phyloP scores from a whole-genome alignment of 1,140 invertebrate species.

The Drosophila lowei region DNA sequence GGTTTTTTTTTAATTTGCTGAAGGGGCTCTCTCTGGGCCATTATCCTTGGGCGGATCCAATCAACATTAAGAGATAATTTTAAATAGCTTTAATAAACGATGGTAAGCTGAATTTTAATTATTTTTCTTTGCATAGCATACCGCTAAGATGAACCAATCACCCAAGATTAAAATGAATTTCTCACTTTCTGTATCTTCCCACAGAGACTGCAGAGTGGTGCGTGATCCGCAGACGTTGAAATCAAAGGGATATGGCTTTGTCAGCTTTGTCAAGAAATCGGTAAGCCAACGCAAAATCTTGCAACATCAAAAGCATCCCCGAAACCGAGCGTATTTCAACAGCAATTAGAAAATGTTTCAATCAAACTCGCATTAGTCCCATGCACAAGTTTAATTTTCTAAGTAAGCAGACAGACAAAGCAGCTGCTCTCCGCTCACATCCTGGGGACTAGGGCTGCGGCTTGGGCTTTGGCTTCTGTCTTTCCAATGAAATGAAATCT shows the following conservation, averaged over 20 bases:
- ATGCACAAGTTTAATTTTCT: slow-evolving; percentile 54
- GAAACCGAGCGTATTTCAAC: slow-evolving; percentile 4
- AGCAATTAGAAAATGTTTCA: slow-evolving; percentile 57
- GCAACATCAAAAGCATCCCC: slow-evolving; percentile 40
- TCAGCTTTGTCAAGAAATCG: slow-evolving; percentile 99
- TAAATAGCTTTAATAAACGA: slow-evolving; percentile 46
- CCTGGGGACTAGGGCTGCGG: not conserved
- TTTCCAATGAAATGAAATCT: slow-evolving; percentile 39
- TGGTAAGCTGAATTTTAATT: slow-evolving; percentile 28
- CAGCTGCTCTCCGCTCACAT: slow-evolving; percentile 30
- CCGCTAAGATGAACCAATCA: slow-evolving; percentile 4
- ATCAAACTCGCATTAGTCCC: slow-evolving; percentile 46
- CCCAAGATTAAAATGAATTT: slow-evolving; percentile 25
- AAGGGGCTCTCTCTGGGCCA: slow-evolving; percentile 5
- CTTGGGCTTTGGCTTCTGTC: not conserved
- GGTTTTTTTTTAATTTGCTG: slow-evolving; percentile 34
- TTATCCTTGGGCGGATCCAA: slow-evolving; percentile 19
- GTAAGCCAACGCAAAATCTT: slow-evolving; percentile 86
- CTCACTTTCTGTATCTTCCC: slow-evolving; percentile 69
- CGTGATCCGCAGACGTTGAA: slow-evolving; percentile 99
- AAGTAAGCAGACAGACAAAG: slow-evolving; percentile 37
- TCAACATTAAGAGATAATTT: slow-evolving; percentile 38
- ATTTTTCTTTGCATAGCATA: slow-evolving; percentile 6
- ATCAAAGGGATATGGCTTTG: slow-evolving; percentile 99
- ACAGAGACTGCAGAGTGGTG: slow-evolving; percentile 98